Conservation (phyloP, 2,113 vertebrate genomes). For the Pseudorasbora parva region DNA sequence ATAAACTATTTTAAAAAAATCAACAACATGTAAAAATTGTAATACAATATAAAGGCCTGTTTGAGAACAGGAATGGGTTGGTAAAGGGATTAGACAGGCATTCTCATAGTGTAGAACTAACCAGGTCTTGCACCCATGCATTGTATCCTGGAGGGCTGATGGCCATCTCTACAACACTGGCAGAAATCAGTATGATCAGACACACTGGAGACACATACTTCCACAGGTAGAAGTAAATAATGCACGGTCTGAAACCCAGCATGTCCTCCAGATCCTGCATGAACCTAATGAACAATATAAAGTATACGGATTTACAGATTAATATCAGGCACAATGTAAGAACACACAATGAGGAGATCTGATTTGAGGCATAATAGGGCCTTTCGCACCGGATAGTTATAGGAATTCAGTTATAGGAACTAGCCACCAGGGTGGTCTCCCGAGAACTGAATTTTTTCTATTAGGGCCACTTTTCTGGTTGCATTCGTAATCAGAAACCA, state of each 20-base stretch:
- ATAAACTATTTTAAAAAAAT: too few relatives aligned
- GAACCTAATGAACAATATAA: slow-evolving; percentile 78
- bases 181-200: slow-evolving; percentile 84
- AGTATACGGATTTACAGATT: not conserved
- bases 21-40: not conserved
- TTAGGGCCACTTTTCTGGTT: too few relatives aligned
- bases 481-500: too few relatives aligned
- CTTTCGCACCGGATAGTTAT: too few relatives aligned
- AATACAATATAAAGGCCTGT: too few relatives aligned
- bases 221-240: slow-evolving; percentile 96
- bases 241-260: slow-evolving; percentile 92
- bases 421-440: too few relatives aligned
- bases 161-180: slow-evolving; percentile 92
- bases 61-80: not conserved
- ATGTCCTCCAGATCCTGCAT: slow-evolving; percentile 98
- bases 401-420: too few relatives aligned
- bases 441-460: too few relatives aligned
- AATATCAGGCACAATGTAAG: not conserved
- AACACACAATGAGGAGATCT: not conserved
- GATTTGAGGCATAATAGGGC: not conserved
- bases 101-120: slow-evolving; percentile 69
- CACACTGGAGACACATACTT: slow-evolving; percentile 92
- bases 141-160: slow-evolving; percentile 93
- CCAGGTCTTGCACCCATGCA: slow-evolving; percentile 92
- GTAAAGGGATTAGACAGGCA: not conserved